Conservation (phyloP, 2,113 vertebrate species). For the Neolamprologus variostigma region DNA sequence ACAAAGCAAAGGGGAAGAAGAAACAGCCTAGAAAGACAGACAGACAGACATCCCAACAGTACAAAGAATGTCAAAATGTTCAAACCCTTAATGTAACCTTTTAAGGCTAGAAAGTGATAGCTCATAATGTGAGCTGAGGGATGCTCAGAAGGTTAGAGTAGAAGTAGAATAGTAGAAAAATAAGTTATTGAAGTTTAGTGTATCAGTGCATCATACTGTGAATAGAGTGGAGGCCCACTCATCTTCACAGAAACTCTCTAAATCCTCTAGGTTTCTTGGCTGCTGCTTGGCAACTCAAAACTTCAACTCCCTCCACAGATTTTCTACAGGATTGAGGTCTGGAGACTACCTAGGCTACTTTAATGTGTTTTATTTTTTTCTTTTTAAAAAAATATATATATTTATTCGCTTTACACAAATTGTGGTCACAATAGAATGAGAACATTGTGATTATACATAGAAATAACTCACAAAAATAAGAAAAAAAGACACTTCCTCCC, state of each 20-base stretch:
- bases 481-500: background rate
- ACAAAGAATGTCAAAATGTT: background rate
- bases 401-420: background rate
- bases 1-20: background rate
- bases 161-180: background rate
- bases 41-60: background rate
- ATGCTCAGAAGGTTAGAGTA: background rate
- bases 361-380: background rate
- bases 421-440: background rate
- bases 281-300: background rate
- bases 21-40: accelerated
- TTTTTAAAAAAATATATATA: accelerated
- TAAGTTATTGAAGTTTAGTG: background rate
- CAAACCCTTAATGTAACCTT: accelerated
- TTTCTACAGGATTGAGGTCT: background rate
- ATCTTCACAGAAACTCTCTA: background rate
- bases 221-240: background rate
- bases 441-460: background rate
- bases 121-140: background rate
- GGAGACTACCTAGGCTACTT: background rate
- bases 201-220: background rate
- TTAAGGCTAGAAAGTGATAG: background rate
- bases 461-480: background rate
- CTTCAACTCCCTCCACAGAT: background rate
- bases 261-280: background rate